phyloP scores from a whole-genome alignment of 2,888 invertebrate genomes.

The Nephrocerus scutellatus region DNA sequence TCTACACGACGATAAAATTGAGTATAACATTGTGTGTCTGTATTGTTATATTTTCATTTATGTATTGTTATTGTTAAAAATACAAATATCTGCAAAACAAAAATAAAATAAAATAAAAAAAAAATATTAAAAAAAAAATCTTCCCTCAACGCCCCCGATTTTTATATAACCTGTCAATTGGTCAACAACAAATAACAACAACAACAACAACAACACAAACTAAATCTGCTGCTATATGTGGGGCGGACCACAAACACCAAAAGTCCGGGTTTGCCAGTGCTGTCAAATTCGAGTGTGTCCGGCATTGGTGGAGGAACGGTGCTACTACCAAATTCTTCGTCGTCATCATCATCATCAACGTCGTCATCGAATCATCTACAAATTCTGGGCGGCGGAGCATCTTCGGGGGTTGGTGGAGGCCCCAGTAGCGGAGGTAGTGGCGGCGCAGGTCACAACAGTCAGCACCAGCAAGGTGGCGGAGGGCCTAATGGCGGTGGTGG shows the following conservation, averaged over 20 bases:
- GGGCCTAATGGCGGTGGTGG: no score
- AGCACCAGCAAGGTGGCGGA: slow-evolving; percentile 9
- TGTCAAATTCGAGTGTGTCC: slow-evolving; percentile 38
- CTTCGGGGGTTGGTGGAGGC: slow-evolving; percentile 2
- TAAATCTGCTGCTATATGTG: slow-evolving; percentile 13
- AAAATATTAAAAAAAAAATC: slow-evolving; percentile 7
- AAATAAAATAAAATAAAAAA: slow-evolving; percentile 5
- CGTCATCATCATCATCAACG: slow-evolving; percentile 43
- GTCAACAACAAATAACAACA: slow-evolving; percentile 25
- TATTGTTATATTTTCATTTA: no score
- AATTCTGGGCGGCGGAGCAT: slow-evolving; percentile 7
- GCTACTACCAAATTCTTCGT: slow-evolving; percentile 40
- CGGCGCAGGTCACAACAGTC: slow-evolving; percentile 19
- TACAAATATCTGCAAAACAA: no score
- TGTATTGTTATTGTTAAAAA: no score
- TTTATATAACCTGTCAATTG: no score
- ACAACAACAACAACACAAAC: slow-evolving; percentile 18
- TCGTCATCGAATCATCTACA: slow-evolving; percentile 42
- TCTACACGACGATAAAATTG: no score
- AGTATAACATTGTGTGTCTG: no score
- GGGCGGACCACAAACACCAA: slow-evolving; percentile 7
- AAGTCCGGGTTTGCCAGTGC: slow-evolving; percentile 28
- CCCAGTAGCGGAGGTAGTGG: slow-evolving; percentile 14
- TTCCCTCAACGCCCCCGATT: no score
- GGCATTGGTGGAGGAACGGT: slow-evolving; percentile 42